Conservation (phyloP, 2,888 invertebrate species). For the Teleogryllus oceanicus region DNA sequence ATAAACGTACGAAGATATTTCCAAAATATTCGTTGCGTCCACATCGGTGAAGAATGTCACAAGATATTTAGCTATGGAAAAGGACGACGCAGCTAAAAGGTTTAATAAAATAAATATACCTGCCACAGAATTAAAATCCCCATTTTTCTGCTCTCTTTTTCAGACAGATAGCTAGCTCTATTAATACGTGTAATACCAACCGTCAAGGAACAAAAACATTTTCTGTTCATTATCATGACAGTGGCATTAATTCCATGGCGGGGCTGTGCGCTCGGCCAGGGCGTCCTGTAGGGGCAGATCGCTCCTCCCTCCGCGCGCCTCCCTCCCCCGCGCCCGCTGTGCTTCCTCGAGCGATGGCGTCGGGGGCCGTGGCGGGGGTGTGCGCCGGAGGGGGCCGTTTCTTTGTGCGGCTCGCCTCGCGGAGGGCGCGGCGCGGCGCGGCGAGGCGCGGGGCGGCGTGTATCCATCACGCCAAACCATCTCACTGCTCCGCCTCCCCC, state of each 20-base stretch:
- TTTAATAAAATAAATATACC: too few relatives aligned
- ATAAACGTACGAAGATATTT: too few relatives aligned
- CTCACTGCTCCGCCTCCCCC: neutral
- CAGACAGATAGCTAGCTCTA: too few relatives aligned
- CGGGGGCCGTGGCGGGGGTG: too few relatives aligned
- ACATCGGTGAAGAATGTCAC: too few relatives aligned
- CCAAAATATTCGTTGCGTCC: too few relatives aligned
- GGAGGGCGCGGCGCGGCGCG: neutral
- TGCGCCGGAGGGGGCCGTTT: neutral
- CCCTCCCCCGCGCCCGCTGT: neutral
- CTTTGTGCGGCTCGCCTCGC: neutral
- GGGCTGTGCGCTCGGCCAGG: neutral
- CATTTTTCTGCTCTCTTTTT: too few relatives aligned
- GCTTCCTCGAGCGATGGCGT: neutral
- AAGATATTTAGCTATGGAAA: too few relatives aligned
- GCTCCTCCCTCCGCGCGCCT: neutral
- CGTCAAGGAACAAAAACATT: neutral
- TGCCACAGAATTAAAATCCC: too few relatives aligned
- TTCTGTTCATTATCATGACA: neutral
- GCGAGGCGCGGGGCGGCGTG: neutral
- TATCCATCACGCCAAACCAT: neutral
- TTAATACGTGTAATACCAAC: too few relatives aligned
- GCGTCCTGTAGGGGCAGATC: too few relatives aligned
- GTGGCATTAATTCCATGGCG: neutral
- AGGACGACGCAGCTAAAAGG: too few relatives aligned